Evolutionary conservation across 2,888 invertebrate genomes (phyloP).

Genomic region (Lasioglossum malachurum): DNA sequence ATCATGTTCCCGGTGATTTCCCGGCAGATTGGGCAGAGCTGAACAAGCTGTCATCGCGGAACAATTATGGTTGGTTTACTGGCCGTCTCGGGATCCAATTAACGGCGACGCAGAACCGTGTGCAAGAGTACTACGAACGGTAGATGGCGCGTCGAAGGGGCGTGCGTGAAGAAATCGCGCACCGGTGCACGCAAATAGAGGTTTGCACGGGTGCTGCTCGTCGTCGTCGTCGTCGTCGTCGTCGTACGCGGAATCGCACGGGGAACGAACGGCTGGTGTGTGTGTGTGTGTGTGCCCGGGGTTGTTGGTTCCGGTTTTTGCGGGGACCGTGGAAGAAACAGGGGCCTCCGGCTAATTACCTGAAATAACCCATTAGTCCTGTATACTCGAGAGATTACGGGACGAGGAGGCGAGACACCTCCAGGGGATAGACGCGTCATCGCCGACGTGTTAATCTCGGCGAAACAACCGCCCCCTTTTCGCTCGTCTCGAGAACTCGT

Average conservation of each 20-base stretch:
- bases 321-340: constrained; percentile 56
- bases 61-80: constrained; percentile 5
- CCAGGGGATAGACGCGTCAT: constrained; percentile 74
- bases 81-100: constrained; percentile 17
- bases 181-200: constrained; percentile 67
- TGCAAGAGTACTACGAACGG: constrained; percentile 1
- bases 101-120: constrained; percentile 10
- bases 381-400: constrained; percentile 78
- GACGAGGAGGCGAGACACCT: constrained; percentile 59
- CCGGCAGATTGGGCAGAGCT: background rate
- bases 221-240: background rate
- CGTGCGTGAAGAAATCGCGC: constrained; percentile 50
- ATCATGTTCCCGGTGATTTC: background rate
- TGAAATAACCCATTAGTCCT: constrained; percentile 82
- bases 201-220: constrained; percentile 31
- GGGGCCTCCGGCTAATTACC: constrained; percentile 78
- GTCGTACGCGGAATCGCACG: constrained; percentile 55
- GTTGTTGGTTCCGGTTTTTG: constrained; percentile 42
- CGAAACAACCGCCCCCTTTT: constrained; percentile 39
- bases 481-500: constrained; percentile 47
- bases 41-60: constrained; percentile 17
- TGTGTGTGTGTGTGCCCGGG: constrained; percentile 3
- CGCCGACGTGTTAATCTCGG: constrained; percentile 82
- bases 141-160: constrained; percentile 36
- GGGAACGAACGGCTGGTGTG: background rate